Evolutionary conservation across 2,888 invertebrate genomes (phyloP).

Genomic region (Rotaria socialis): DNA sequence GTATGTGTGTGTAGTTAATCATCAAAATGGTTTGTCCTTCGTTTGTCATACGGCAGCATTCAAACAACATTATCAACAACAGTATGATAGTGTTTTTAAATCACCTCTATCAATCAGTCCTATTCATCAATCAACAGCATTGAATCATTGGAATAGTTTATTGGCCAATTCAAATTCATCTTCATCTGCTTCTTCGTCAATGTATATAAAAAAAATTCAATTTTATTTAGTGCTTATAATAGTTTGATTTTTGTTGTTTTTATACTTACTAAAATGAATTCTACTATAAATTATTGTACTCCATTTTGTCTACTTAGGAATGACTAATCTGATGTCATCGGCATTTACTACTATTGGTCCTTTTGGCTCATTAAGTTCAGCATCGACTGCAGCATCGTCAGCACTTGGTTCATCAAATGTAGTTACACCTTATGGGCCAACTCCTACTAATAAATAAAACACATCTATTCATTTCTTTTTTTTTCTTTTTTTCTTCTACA

Average conservation of each 20-base stretch:
- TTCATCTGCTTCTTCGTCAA: background rate
- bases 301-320: background rate
- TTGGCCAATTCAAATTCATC: background rate
- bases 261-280: too few species aligned
- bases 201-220: background rate
- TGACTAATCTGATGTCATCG: constrained; percentile 47
- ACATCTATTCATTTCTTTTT: constrained; percentile 6
- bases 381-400: constrained; percentile 2
- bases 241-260: too few species aligned
- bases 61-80: constrained; percentile 6
- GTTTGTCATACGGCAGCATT: background rate
- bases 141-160: background rate
- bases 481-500: background rate
- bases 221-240: too few species aligned
- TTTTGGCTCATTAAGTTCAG: constrained; percentile 38
- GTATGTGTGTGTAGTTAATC: constrained; percentile 17
- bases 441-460: background rate
- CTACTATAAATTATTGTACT: background rate
- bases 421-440: background rate
- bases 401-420: background rate
- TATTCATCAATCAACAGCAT: background rate
- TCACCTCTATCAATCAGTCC: background rate
- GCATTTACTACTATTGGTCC: constrained; percentile 45
- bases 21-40: constrained; percentile 8
- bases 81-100: constrained; percentile 10